These are phyloP conservation scores for Lacanobia oleracea DNA, from an alignment of 2,888 invertebrate genomes.

Conservation along the genomic window DNA sequence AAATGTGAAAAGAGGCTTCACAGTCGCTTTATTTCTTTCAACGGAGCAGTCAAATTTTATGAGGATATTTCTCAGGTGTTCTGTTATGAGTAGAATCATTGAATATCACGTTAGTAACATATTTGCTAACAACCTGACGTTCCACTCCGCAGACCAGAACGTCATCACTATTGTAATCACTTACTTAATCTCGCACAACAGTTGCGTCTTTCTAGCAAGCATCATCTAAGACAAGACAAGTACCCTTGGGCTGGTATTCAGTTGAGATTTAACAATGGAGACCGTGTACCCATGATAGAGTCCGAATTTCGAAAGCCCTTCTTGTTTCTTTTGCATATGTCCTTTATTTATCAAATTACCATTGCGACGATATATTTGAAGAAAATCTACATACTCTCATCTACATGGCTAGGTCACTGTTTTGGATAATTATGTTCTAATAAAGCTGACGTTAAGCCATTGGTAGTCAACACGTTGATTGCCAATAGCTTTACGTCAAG, in stretches of 20 bases:
- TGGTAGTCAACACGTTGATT: no score
- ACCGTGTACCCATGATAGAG: not conserved
- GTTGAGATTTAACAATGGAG: slow-evolving; percentile 31
- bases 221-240: slow-evolving; percentile 10
- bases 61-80: not conserved
- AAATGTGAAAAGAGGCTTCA: not conserved
- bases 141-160: slow-evolving; percentile 41
- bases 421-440: not conserved
- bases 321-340: slow-evolving; percentile 5
- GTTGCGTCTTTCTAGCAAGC: slow-evolving; percentile 35
- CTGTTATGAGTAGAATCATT: slow-evolving; percentile 3
- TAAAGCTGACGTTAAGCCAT: no score
- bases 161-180: slow-evolving; percentile 36
- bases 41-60: not conserved
- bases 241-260: slow-evolving; percentile 17
- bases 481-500: no score
- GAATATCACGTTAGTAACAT: slow-evolving; percentile 7
- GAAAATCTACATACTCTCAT: no score
- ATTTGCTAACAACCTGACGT: slow-evolving; percentile 41
- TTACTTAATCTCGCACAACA: slow-evolving; percentile 32
- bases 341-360: not conserved
- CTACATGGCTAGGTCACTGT: not conserved
- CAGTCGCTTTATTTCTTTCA: not conserved
- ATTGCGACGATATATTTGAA: not conserved
- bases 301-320: slow-evolving; percentile 3